Evolutionary conservation across 2,113 vertebrate genomes (phyloP).

Genomic region (Cololabis saira): DNA sequence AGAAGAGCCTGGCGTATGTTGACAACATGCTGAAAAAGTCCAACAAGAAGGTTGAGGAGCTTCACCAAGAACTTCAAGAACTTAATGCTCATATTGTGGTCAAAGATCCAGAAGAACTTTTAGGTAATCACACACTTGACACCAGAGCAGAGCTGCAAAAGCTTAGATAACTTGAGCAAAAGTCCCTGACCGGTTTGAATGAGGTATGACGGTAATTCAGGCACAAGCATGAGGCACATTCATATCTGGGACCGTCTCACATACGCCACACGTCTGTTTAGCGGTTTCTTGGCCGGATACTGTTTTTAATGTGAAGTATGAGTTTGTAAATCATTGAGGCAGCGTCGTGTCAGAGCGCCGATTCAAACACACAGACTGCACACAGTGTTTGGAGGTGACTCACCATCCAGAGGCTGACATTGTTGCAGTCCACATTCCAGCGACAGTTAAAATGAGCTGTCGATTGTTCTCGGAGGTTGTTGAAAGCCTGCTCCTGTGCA

Average conservation of each 20-base stretch:
- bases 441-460: constrained; percentile 61
- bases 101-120: constrained; percentile 92
- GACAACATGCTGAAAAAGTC: constrained; percentile 99
- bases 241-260: no score
- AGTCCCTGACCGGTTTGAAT: no score
- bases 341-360: constrained; percentile 39
- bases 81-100: constrained; percentile 98
- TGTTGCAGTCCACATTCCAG: constrained; percentile 77
- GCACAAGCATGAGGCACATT: no score
- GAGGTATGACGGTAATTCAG: no score
- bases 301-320: neutral
- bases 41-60: constrained; percentile 96
- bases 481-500: constrained; percentile 66
- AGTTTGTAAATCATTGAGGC: constrained; percentile 14
- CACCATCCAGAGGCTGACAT: constrained; percentile 72
- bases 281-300: no score
- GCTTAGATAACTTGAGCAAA: no score
- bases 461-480: constrained; percentile 66
- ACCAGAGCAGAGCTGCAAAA: neutral
- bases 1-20: constrained; percentile 98
- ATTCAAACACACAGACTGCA: constrained; percentile 27
- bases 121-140: constrained; percentile 85
- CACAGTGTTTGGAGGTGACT: constrained; percentile 70
- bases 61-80: constrained; percentile 97
- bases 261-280: no score